Evolutionary conservation across 2,888 invertebrate species (phyloP).

Genomic region (Autographa pulchrina): DNA sequence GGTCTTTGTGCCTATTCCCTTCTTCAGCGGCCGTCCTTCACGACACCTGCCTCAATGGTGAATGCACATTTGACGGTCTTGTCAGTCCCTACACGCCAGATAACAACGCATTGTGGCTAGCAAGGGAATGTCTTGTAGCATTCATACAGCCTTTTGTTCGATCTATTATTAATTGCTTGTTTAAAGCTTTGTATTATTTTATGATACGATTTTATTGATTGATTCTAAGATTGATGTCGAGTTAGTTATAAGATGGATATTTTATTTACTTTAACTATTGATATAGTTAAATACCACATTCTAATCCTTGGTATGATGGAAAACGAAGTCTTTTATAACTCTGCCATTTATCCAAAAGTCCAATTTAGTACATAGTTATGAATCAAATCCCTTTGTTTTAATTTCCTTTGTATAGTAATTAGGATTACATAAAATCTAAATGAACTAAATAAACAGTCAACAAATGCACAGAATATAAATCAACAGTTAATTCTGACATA

Average conservation of each 20-base stretch:
- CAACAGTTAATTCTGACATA: conserved; percentile 46
- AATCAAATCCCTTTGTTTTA: no score
- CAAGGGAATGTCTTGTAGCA: conserved; percentile 25
- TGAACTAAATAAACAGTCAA: not conserved
- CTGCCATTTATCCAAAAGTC: no score
- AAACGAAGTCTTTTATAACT: no score
- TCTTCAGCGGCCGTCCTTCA: conserved; percentile 64
- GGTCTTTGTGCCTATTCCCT: conserved; percentile 78
- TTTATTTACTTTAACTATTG: no score
- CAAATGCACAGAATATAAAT: conserved; percentile 21
- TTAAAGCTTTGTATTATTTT: conserved; percentile 33
- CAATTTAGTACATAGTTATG: no score
- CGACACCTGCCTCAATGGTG: conserved; percentile 67
- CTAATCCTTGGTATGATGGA: no score
- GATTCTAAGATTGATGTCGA: not conserved
- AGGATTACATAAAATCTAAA: conserved; percentile 24
- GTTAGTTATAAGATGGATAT: not conserved
- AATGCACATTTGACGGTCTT: conserved; percentile 77
- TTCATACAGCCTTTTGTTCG: conserved; percentile 34
- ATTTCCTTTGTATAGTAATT: no score
- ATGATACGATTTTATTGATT: conserved; percentile 48
- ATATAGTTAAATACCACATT: no score
- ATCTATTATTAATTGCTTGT: conserved; percentile 38
- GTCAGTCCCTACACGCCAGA: conserved; percentile 66
- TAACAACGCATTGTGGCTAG: conserved; percentile 58